Conservation (phyloP, 2,113 vertebrate genomes). For the Pangasianodon gigas region DNA sequence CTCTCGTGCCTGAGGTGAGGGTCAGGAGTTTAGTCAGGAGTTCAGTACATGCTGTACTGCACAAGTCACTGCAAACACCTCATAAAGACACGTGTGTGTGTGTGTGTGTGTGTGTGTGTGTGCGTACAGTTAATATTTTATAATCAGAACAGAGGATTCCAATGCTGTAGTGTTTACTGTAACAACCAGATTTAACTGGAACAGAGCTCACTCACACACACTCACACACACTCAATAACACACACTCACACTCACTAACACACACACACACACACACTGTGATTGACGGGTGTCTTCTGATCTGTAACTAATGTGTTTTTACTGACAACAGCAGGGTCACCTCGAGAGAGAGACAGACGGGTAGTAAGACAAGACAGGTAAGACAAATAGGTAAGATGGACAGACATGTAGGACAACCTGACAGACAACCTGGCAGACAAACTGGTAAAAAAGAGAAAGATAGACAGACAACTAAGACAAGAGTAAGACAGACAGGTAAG, state of each 20-base stretch:
- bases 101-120: not conserved
- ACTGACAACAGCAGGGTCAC: slow-evolving; percentile 26
- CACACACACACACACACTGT: not conserved
- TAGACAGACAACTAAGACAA: not conserved
- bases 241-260: not conserved
- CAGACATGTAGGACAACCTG: not conserved
- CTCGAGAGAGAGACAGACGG: not conserved
- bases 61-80: slow-evolving; percentile 3
- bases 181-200: not conserved
- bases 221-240: not conserved
- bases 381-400: not conserved
- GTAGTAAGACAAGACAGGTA: not conserved
- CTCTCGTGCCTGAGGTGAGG: not conserved
- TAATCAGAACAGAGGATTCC: not conserved
- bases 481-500: not conserved
- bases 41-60: not conserved
- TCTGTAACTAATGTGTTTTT: not conserved
- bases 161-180: not conserved
- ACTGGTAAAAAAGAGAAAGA: not conserved
- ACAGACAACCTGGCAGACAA: not conserved
- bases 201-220: not conserved
- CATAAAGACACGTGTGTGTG: not conserved
- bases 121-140: not conserved
- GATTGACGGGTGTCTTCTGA: not conserved
- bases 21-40: not conserved